phyloP scores from a whole-genome alignment of 2,888 invertebrate species.

The Tolmerus cingulatus region DNA sequence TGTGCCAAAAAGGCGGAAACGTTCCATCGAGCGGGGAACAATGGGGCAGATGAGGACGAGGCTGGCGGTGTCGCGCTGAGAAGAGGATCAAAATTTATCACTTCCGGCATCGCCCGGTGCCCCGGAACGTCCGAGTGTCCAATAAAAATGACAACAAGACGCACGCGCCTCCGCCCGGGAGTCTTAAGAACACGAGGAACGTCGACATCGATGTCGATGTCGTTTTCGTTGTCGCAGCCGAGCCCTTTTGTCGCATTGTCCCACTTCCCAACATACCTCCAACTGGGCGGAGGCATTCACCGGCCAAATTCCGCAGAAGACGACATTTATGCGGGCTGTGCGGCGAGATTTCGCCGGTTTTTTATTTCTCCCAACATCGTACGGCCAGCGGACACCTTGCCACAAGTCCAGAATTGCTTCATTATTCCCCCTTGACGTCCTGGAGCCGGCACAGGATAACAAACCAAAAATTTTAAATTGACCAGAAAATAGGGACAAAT shows the following conservation, averaged over 20 bases:
- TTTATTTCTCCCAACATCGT: background rate
- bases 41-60: constrained; percentile 14
- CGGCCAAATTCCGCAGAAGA: constrained; percentile 1
- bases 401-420: background rate
- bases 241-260: constrained; percentile 30
- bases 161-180: constrained; percentile 43
- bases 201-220: background rate
- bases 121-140: constrained; percentile 17
- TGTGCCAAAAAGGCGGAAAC: background rate
- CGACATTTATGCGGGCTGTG: background rate
- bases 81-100: constrained; percentile 39
- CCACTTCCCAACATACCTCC: background rate
- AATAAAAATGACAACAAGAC: constrained; percentile 37
- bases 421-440: background rate
- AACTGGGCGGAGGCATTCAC: constrained; percentile 19
- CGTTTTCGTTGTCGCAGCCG: background rate
- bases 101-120: constrained; percentile 24
- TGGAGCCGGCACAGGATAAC: background rate
- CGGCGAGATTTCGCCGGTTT: background rate
- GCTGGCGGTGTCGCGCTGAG: background rate
- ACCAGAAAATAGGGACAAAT: constrained; percentile 40
- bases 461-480: constrained; percentile 13
- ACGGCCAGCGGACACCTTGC: background rate
- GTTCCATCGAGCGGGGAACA: background rate
- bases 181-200: background rate